A percentile compares a stretch with the other conserved stretches of the same genome.
Evolutionary conservation across 2,113 vertebrate species (phyloP).

Genomic region (Empidonax traillii): DNA sequence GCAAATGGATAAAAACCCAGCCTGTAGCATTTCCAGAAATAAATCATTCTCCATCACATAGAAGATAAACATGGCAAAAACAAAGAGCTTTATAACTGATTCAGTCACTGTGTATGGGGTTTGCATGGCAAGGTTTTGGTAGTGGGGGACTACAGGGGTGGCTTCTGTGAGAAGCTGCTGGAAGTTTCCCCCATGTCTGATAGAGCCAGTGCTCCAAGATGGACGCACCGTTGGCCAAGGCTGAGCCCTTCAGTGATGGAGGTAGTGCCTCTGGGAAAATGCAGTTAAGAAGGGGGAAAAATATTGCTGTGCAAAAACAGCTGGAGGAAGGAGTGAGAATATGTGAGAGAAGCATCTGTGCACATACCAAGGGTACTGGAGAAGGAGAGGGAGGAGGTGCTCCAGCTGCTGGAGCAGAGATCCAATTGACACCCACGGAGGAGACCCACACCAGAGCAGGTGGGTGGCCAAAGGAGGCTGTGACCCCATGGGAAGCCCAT

Average conservation of each 20-base stretch:
- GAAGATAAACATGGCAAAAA: neutral
- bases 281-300: neutral
- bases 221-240: neutral
- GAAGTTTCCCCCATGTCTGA: fast-evolving
- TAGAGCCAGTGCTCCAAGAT: neutral
- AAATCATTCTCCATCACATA: neutral
- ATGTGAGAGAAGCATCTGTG: neutral
- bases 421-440: neutral
- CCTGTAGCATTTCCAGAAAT: neutral
- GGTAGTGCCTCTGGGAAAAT: neutral
- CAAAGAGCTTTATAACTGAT: neutral
- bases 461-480: neutral
- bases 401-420: neutral
- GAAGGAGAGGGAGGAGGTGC: neutral
- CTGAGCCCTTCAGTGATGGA: neutral
- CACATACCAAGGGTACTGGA: neutral
- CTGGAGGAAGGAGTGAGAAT: neutral
- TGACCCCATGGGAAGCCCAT: neutral
- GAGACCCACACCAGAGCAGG: fast-evolving
- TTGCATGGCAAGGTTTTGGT: neutral
- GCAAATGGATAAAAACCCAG: neutral
- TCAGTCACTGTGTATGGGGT: neutral
- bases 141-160: neutral
- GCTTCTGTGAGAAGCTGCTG: neutral
- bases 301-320: neutral